These are phyloP conservation scores for Embiotoca jacksoni DNA, from an alignment of 2,113 vertebrate genomes.

Conservation along the genomic window DNA sequence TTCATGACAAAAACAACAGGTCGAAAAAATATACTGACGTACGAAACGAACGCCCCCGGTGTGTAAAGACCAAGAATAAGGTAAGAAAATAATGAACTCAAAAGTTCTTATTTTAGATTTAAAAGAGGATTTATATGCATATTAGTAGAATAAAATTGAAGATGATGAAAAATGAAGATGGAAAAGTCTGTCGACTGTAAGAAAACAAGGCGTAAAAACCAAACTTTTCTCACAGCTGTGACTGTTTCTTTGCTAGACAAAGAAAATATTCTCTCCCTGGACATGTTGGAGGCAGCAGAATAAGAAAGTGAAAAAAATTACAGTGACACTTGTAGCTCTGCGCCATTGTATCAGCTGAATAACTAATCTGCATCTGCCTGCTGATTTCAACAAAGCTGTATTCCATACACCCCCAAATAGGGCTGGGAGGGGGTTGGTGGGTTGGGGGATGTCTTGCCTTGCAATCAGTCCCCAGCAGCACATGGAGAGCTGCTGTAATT, in stretches of 20 bases:
- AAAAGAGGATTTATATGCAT: too few species aligned
- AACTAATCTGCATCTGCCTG: slow-evolving; percentile 75
- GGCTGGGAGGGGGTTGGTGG: slow-evolving; percentile 38
- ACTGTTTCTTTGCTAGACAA: slow-evolving; percentile 18
- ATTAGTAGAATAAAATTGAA: background rate
- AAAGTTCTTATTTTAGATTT: too few species aligned
- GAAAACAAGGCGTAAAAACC: slow-evolving; percentile 25
- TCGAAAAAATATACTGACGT: too few species aligned
- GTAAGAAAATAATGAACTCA: too few species aligned
- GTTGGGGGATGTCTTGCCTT: slow-evolving; percentile 59
- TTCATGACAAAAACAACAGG: too few species aligned
- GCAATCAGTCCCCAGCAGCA: slow-evolving; percentile 82
- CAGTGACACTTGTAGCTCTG: slow-evolving; percentile 63
- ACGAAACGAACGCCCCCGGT: too few species aligned
- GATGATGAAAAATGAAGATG: background rate
- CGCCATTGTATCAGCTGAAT: slow-evolving; percentile 67
- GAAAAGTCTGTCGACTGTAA: slow-evolving; percentile 8
- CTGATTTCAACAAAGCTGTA: slow-evolving; percentile 66
- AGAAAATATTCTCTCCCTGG: slow-evolving; percentile 35
- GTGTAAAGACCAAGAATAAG: too few species aligned
- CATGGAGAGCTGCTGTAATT: slow-evolving; percentile 78
- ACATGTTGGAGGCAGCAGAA: slow-evolving; percentile 60
- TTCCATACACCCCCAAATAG: slow-evolving; percentile 57
- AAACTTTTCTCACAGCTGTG: slow-evolving; percentile 57
- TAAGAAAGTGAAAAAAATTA: slow-evolving; percentile 50